Evolutionary conservation across 1,140 invertebrate genomes (phyloP).

Genomic region (Conus ventricosus): DNA sequence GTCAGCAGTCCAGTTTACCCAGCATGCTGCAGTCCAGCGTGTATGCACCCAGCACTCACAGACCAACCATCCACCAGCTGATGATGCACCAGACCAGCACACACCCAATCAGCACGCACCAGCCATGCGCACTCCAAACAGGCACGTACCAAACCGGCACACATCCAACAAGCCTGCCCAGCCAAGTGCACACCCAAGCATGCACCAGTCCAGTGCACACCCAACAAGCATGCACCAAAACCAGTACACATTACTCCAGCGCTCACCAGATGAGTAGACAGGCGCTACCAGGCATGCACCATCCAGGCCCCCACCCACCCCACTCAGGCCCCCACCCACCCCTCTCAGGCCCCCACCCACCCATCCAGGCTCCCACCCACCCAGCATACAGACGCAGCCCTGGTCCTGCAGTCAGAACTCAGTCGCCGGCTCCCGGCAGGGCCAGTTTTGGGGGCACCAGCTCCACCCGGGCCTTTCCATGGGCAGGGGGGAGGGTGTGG

Average conservation of each 20-base stretch:
- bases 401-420: not conserved
- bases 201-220: conserved; percentile 33
- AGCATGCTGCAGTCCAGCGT: conserved; percentile 9
- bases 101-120: conserved; percentile 66
- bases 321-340: not conserved
- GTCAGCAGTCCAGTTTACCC: conserved; percentile 10
- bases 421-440: conserved; percentile 72
- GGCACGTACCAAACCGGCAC: conserved; percentile 51
- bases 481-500: conserved; percentile 32
- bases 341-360: not conserved
- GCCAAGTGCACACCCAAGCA: conserved; percentile 75
- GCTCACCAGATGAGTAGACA: too few relatives aligned
- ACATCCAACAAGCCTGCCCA: conserved; percentile 72
- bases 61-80: conserved; percentile 12
- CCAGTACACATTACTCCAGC: too few relatives aligned
- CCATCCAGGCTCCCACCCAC: too few relatives aligned
- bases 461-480: conserved; percentile 77
- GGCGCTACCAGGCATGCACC: not conserved
- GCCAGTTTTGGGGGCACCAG: conserved; percentile 66
- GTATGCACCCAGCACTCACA: not conserved
- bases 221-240: too few relatives aligned
- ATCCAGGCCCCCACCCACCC: not conserved
- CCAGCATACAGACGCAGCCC: not conserved
- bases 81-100: too few relatives aligned
- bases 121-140: conserved; percentile 51